Percentiles rank a stretch among this genome's conserved stretches.
These are phyloP conservation scores for Antheraea mylitta DNA, from an alignment of 1,140 invertebrate genomes.

Conservation along the genomic window DNA sequence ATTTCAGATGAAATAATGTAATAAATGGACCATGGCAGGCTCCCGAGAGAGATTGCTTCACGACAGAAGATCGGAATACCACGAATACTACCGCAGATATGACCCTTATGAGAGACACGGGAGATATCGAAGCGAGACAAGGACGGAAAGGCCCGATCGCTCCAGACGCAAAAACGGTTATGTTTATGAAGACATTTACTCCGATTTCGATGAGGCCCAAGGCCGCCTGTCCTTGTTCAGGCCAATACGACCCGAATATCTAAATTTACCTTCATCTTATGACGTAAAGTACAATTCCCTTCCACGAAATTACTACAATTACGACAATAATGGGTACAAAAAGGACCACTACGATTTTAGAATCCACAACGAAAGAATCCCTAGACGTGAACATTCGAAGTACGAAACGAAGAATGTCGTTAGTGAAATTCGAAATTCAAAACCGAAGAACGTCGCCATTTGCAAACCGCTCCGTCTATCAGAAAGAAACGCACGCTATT, in stretches of 20 bases:
- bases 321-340: conserved; percentile 48
- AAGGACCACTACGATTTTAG: conserved; percentile 71
- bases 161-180: conserved; percentile 70
- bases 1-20: conserved; percentile 49
- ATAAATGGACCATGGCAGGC: conserved; percentile 61
- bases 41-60: conserved; percentile 64
- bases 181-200: conserved; percentile 75
- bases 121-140: conserved; percentile 30
- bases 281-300: conserved; percentile 65
- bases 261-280: conserved; percentile 64
- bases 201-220: conserved; percentile 71
- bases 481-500: conserved; percentile 60
- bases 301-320: conserved; percentile 59
- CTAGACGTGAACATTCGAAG: conserved; percentile 23
- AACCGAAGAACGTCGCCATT: conserved; percentile 63
- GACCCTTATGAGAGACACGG: conserved; percentile 25
- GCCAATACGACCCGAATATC: conserved; percentile 72
- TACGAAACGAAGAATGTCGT: conserved; percentile 16
- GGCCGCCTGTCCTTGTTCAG: conserved; percentile 67
- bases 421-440: conserved; percentile 32
- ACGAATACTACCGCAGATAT: conserved; percentile 46
- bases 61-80: conserved; percentile 50
- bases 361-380: conserved; percentile 52
- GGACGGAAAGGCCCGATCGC: conserved; percentile 32
- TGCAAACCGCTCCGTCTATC: conserved; percentile 62